phyloP scores from a whole-genome alignment of 2,113 vertebrate species.

The Protobothrops flavoviridis region DNA sequence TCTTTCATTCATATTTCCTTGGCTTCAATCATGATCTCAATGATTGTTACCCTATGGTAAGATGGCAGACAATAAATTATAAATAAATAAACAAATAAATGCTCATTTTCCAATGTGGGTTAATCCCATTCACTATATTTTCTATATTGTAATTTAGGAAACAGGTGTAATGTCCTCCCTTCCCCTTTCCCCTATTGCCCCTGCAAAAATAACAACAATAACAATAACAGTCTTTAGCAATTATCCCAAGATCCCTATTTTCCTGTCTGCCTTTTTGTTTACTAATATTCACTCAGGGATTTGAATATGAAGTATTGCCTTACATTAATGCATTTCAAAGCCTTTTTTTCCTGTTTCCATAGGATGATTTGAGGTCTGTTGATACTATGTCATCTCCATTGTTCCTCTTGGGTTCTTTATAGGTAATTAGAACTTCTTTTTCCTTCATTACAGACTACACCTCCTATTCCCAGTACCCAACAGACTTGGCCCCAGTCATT shows the following conservation, averaged over 20 bases:
- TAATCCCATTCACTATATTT: not conserved
- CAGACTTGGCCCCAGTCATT: conserved; percentile 83
- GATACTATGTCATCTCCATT: not conserved
- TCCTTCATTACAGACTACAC: conserved; percentile 74
- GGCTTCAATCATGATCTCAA: not conserved
- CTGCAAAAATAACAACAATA: not conserved
- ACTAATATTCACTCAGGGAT: not conserved
- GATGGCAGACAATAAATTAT: not conserved
- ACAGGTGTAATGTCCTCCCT: not conserved
- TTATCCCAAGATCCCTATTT: not conserved
- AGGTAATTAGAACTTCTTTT: not conserved
- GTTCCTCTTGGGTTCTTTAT: not conserved
- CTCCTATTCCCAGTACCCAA: conserved; percentile 81
- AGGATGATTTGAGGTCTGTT: not conserved
- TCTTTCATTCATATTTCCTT: not conserved
- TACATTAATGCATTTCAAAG: not conserved
- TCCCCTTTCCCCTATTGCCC: not conserved
- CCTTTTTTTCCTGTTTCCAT: too few species aligned
- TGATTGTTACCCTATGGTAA: not conserved
- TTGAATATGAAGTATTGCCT: not conserved
- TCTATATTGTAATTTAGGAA: not conserved
- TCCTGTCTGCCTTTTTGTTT: not conserved
- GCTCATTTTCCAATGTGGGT: rapidly evolving
- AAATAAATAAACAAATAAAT: not conserved
- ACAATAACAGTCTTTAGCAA: not conserved